Evolutionary conservation across 2,113 vertebrate genomes (phyloP).

Genomic region (Gallinago media): DNA sequence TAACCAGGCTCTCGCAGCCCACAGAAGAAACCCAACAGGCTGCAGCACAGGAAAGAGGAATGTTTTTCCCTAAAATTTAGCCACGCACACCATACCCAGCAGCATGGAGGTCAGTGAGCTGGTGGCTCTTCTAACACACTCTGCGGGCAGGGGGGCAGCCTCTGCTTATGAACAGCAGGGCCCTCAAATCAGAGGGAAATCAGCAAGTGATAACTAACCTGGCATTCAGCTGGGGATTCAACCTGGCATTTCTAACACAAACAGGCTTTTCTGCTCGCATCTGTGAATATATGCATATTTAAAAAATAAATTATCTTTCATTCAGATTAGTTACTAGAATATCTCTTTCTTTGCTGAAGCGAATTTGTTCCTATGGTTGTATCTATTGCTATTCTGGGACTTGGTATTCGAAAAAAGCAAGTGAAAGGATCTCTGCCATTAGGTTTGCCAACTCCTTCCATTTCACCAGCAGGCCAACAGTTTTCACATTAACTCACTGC

Average conservation of each 20-base stretch:
- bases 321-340: constrained; percentile 43
- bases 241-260: neutral
- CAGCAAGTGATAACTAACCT: neutral
- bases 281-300: constrained; percentile 46
- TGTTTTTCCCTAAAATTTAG: neutral
- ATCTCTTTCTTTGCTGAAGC: constrained; percentile 1
- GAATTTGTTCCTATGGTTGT: constrained; percentile 40
- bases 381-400: constrained; percentile 60
- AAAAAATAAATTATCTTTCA: constrained; percentile 48
- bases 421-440: constrained; percentile 10
- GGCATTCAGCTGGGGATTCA: neutral
- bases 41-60: neutral
- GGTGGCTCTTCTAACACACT: neutral
- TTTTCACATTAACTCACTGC: constrained; percentile 27
- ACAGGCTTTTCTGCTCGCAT: neutral
- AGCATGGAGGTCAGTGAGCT: neutral
- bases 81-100: fast-evolving
- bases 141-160: neutral
- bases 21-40: neutral
- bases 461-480: constrained; percentile 21
- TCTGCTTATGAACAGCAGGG: neutral
- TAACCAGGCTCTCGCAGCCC: neutral
- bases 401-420: constrained; percentile 16
- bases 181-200: neutral
- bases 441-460: constrained; percentile 38